Percentiles rank a stretch among this genome's conserved stretches.
These are phyloP conservation scores for Hemichromis elongatus DNA, from an alignment of 2,113 vertebrate species.

Conservation along the genomic window DNA sequence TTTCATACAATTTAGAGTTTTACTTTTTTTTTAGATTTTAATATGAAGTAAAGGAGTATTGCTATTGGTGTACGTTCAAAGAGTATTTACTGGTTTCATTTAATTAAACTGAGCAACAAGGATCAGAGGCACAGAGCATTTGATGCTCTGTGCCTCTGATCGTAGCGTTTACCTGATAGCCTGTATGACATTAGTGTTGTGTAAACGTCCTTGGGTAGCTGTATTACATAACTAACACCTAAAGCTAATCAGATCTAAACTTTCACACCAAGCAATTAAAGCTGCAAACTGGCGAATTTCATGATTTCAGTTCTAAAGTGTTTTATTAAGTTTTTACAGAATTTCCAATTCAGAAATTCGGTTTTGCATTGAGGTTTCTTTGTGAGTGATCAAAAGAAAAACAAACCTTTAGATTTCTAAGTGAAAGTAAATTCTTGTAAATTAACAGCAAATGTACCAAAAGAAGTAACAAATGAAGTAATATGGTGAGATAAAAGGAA, in stretches of 20 bases:
- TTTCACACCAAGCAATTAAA: not conserved
- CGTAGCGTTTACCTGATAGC: not conserved
- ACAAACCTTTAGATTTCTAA: not conserved
- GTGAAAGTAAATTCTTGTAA: not conserved
- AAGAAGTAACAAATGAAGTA: not conserved
- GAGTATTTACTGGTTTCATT: slow-evolving; percentile 2
- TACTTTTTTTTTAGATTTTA: not conserved
- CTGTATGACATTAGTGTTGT: not conserved
- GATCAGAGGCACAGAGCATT: slow-evolving; percentile 21
- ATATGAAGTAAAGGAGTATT: not conserved
- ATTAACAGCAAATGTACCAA: not conserved
- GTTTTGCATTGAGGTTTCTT: not conserved
- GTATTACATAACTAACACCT: not conserved
- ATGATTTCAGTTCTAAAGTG: not conserved
- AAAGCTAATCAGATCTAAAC: not conserved
- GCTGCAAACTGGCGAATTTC: not conserved
- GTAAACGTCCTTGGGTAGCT: not conserved
- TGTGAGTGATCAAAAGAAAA: not conserved
- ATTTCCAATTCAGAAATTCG: not conserved
- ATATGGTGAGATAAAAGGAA: not conserved
- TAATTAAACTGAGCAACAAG: not conserved
- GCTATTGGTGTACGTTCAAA: not conserved
- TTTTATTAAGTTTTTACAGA: not conserved
- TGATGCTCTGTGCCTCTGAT: slow-evolving; percentile 35
- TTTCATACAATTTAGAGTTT: too few species aligned